Evolutionary conservation across 2,797 vertebrate species (phyloP), one percentile per base, ranked within the genome.

Genomic region (Myotis pilosus): DNA sequence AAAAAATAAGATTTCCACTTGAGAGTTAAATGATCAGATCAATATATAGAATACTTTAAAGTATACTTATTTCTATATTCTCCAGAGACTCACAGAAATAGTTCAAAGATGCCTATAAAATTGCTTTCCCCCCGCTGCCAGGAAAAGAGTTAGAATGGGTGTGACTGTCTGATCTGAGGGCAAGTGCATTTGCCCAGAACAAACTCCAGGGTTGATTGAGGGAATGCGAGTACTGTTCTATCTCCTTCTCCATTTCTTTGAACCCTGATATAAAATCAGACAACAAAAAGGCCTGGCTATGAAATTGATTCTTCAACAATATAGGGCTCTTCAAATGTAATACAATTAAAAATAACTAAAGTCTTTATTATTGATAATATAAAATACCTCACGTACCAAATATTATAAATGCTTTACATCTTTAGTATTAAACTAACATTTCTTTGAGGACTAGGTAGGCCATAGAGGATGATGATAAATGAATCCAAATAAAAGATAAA

Each of bases 401-500:
- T 83, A 69, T 41, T 82, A 87, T 44, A 79, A 72, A 36, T 64
- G 33, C 36, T 80, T 87, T 75, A 57, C 16, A n/a, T 53, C 47
- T 11, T 81, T 72, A 84, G 28, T 53, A 64, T 22, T 89, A 88
- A 94, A 64, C 47, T 87, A 85, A 49, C 36, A 85, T 60, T 88
- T 95, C 55, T 74, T 82, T 20, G 25, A 19, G 44, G 41, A 44
- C 12, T 30, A 51, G 38, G 80, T 20, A 57, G 17, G 8, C 19
- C 74, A 62, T 15, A 38, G 38, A 60, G 60, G 13, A 92, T 12
- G 12, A 33, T 44, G 16, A 47, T 41, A 88, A 75, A 81, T 15
- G 10, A 85, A 82, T 82, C 64, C 49, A 93, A 75, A 92, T 80
- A 60, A 76, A 69, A 7, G 33, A 81, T 81, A 91, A 76, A 85